Base-by-base conservation (phyloP, 2,888 invertebrate genomes). In the Chironomus riparius region DNA sequence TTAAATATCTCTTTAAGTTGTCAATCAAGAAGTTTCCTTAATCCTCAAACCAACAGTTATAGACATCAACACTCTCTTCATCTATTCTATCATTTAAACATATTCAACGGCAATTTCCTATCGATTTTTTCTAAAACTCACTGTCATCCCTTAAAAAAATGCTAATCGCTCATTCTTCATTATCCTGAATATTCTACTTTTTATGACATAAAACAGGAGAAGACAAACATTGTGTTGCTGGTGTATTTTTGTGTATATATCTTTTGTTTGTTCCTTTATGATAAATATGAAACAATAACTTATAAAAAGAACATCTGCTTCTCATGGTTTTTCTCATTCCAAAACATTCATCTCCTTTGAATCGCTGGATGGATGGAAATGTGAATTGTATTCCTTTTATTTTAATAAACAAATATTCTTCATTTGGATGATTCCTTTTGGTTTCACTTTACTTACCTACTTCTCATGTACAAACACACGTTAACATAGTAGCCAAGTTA, bases 231-330 rank as follows among this genome's bases (percentile, higher is more conserved):
- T 38, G 38, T 38, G 38, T 38, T 38, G 38, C 38, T 38, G 38
- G 38, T 38, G 38, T 38, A 10, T 38, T 38, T 56, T 56, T 18
- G 15, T 56, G 7, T 56, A 10, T 56, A 13, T 7, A 56, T 56
- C 56, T 56, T 15, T 56, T 56, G 56, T 18, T 15, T 15, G 56
- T 56, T 65, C 65, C 13, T 65, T 62, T 24, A 47, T 74, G 74
- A 74, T 74, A 74, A 74, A 74, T 74, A 47, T 68, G 68, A 74
- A 74, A 74, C 74, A 74, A 74, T 74, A 65, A 47, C 48, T 74
- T 68, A 74, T 68, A 47, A 48, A n/a, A 18, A 15, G 56, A 24
- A 22, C 74, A 74, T 74, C 74, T 74, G 74, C 74, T 68, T 47
- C 12, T 56, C 22, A 22, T 56, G 56, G 56, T 56, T 56, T 56